A percentile compares a stretch with the other conserved stretches of the same genome.
These are phyloP conservation scores for Lindbergichthys nudifrons DNA, from an alignment of 2,797 vertebrate genomes.

Conservation along the genomic window DNA sequence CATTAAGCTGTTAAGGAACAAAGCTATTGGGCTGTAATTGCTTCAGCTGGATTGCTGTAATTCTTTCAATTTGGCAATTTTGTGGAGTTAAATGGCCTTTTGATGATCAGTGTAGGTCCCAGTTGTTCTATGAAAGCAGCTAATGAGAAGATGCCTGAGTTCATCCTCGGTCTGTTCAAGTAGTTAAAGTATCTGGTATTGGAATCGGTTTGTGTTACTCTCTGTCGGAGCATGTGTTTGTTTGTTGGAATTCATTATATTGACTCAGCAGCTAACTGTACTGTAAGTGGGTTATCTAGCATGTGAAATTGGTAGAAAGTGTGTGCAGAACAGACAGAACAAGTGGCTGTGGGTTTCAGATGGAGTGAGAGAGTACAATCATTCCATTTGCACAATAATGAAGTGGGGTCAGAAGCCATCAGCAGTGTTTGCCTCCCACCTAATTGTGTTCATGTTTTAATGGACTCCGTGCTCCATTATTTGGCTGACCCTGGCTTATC, in stretches of 20 bases:
- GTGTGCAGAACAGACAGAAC: constrained; percentile 46
- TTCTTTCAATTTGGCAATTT: constrained; percentile 50
- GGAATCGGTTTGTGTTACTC: constrained; percentile 19
- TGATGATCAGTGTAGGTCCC: constrained; percentile 50
- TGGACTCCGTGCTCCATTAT: constrained; percentile 72
- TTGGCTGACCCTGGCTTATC: constrained; percentile 67
- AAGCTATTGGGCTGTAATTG: constrained; percentile 44
- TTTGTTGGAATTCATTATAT: constrained; percentile 53
- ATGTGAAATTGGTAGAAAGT: constrained; percentile 32
- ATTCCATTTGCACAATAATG: constrained; percentile 77
- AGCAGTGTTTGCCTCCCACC: constrained; percentile 74
- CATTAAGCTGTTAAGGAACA: constrained; percentile 38
- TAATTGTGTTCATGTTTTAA: constrained; percentile 80
- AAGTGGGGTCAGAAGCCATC: constrained; percentile 75
- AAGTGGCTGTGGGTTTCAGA: constrained; percentile 50
- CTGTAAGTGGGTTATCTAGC: constrained; percentile 42
- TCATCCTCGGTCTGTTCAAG: constrained; percentile 26
- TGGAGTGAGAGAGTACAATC: constrained; percentile 52
- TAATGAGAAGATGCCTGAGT: constrained; percentile 47
- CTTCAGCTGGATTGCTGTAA: constrained; percentile 24
- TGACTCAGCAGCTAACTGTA: constrained; percentile 27
- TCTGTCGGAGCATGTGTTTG: constrained; percentile 27
- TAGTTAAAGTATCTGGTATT: constrained; percentile 30
- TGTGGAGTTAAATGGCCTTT: constrained; percentile 54
- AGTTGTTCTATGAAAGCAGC: constrained; percentile 44